Evolutionary conservation across 2,888 invertebrate species (phyloP).

Genomic region (Trachelus iudaicus): DNA sequence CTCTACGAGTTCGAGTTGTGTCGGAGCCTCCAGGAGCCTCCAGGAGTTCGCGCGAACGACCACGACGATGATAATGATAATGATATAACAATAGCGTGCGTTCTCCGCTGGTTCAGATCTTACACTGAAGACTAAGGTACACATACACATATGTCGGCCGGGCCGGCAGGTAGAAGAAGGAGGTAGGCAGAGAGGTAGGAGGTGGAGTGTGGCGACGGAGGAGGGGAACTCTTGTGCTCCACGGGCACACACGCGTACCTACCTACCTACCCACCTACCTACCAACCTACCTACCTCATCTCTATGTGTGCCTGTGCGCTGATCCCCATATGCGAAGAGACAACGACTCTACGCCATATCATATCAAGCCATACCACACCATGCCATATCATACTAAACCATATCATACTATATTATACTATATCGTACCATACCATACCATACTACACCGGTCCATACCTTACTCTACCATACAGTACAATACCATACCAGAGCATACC

Average conservation of each 20-base stretch:
- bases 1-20: background rate
- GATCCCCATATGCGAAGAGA: slow-evolving; percentile 35
- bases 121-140: slow-evolving; percentile 64
- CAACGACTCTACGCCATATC: slow-evolving; percentile 29
- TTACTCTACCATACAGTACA: slow-evolving; percentile 42
- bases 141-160: slow-evolving; percentile 62
- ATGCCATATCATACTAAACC: slow-evolving; percentile 3
- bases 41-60: slow-evolving; percentile 34
- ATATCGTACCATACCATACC: slow-evolving; percentile 7
- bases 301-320: slow-evolving; percentile 21
- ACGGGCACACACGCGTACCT: slow-evolving; percentile 39
- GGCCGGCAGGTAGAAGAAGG: slow-evolving; percentile 50
- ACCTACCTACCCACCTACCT: slow-evolving; percentile 25
- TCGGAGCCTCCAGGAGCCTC: background rate
- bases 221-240: slow-evolving; percentile 40
- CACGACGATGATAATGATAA: slow-evolving; percentile 57
- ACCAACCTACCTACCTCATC: slow-evolving; percentile 12
- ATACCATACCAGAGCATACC: background rate
- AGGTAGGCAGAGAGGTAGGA: slow-evolving; percentile 41
- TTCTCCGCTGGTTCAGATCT: slow-evolving; percentile 65
- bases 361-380: slow-evolving; percentile 23
- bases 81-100: slow-evolving; percentile 65
- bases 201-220: slow-evolving; percentile 18
- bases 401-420: background rate
- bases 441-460: slow-evolving; percentile 43